A percentile compares a stretch with the other conserved stretches of the same genome.
Conservation (phyloP, 2,113 vertebrate genomes). For the Bos javanicus region DNA sequence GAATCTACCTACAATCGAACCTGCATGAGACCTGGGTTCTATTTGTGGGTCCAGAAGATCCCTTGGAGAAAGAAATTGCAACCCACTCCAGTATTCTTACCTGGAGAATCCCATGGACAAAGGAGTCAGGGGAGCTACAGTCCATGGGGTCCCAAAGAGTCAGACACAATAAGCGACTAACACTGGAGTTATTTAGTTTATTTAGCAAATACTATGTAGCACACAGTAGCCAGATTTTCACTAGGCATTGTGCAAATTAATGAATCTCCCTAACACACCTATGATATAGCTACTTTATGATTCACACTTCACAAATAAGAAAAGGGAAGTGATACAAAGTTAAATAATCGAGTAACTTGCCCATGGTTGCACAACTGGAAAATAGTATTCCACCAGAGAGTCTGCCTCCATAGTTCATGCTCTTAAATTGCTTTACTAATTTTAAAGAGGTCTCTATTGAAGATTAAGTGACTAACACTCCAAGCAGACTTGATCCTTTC, state of each 20-base stretch:
- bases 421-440: background rate
- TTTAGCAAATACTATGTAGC: background rate
- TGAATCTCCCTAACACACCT: background rate
- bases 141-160: background rate
- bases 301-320: background rate
- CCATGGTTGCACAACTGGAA: background rate
- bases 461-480: background rate
- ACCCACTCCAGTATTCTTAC: background rate
- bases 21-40: background rate
- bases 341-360: background rate
- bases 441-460: background rate
- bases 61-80: background rate
- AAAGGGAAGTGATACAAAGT: background rate
- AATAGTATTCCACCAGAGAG: background rate
- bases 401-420: background rate
- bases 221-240: background rate
- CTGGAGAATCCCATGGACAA: background rate
- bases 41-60: background rate
- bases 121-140: background rate
- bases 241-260: background rate
- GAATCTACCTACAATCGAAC: background rate
- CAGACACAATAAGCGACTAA: background rate
- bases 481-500: background rate
- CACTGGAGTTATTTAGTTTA: background rate
- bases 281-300: background rate